Evolutionary conservation across 2,113 vertebrate species (phyloP).

Genomic region (Petrocephalus zakoni): DNA sequence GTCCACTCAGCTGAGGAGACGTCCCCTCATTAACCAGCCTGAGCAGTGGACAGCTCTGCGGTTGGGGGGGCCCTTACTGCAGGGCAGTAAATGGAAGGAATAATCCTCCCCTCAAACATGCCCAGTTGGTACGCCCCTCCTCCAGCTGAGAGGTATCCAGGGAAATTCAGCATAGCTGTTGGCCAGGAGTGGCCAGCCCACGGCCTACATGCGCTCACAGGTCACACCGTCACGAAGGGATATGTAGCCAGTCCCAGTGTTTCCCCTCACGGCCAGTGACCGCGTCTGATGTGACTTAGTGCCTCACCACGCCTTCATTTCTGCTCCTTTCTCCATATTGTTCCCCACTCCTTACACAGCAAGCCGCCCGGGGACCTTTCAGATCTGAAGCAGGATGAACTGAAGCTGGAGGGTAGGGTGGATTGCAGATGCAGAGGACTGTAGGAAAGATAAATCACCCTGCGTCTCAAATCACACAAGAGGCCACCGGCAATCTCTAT

Average conservation of each 20-base stretch:
- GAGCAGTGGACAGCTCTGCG: slow-evolving; percentile 62
- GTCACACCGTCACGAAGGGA: background rate
- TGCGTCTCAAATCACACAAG: slow-evolving; percentile 70
- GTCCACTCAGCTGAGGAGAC: slow-evolving; percentile 65
- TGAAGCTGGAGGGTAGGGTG: background rate
- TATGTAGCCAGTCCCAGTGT: background rate
- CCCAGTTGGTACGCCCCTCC: background rate
- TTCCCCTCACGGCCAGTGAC: background rate
- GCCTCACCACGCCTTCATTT: background rate
- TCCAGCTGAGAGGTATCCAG: background rate
- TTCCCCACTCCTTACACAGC: background rate
- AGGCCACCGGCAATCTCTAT: slow-evolving; percentile 72
- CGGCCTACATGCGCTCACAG: background rate
- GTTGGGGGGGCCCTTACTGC: slow-evolving; percentile 36
- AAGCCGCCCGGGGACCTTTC: background rate
- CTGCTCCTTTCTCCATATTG: background rate
- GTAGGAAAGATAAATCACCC: slow-evolving; percentile 70
- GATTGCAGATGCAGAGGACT: slow-evolving; percentile 54
- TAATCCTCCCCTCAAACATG: background rate
- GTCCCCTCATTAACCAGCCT: slow-evolving; percentile 65
- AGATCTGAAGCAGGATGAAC: background rate
- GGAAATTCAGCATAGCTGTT: background rate
- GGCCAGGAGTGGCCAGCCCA: background rate
- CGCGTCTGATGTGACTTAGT: background rate
- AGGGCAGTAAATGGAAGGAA: slow-evolving; percentile 12